Percentiles rank a stretch among this genome's conserved stretches.
Conservation (phyloP, 2,797 vertebrate genomes). For the Gymnodraco acuticeps region DNA sequence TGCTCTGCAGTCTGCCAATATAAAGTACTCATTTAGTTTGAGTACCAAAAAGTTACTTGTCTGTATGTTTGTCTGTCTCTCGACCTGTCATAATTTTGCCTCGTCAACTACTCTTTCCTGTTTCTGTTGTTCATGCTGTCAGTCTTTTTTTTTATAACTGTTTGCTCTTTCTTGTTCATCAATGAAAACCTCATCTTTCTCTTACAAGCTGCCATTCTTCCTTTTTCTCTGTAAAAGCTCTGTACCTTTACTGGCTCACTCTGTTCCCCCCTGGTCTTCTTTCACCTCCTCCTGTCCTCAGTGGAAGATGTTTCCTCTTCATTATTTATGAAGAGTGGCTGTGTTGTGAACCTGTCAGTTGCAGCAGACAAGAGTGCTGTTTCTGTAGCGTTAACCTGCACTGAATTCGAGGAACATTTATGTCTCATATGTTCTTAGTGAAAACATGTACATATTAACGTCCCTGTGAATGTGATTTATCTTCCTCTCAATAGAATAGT, state of each 20-base stretch:
- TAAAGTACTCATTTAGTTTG: slow-evolving; percentile 19
- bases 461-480: slow-evolving; percentile 26
- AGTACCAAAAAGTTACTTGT: background rate
- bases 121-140: background rate
- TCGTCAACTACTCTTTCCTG: background rate
- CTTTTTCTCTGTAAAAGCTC: background rate
- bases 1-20: slow-evolving; percentile 11
- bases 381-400: slow-evolving; percentile 23
- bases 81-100: background rate
- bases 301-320: slow-evolving; percentile 50
- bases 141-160: background rate
- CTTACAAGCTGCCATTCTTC: slow-evolving; percentile 20
- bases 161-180: slow-evolving; percentile 15
- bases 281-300: slow-evolving; percentile 28
- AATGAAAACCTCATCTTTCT: slow-evolving; percentile 21
- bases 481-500: slow-evolving; percentile 2
- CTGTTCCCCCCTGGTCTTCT: slow-evolving; percentile 21
- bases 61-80: background rate
- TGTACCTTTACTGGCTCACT: background rate
- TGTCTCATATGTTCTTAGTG: background rate
- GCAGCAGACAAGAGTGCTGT: slow-evolving; percentile 40
- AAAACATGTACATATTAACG: too few relatives aligned
- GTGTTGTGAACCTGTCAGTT: slow-evolving; percentile 55
- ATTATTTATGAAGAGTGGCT: slow-evolving; percentile 72
- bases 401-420: slow-evolving; percentile 5